phyloP scores from a whole-genome alignment of 2,797 vertebrate species.

The Remorina albescens region DNA sequence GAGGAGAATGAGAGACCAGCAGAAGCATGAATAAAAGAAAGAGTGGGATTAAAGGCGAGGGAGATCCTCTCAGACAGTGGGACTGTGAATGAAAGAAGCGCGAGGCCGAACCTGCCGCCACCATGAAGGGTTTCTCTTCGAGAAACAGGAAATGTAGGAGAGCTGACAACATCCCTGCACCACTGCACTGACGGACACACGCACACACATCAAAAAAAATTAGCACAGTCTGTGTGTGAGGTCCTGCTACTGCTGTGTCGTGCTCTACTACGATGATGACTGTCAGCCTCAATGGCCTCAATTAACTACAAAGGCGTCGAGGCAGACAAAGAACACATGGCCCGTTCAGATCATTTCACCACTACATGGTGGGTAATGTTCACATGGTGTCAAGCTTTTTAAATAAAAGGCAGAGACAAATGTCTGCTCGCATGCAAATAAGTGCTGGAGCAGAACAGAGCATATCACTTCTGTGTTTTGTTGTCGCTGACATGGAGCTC shows the following conservation, averaged over 20 bases:
- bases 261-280: constrained; percentile 6
- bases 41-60: constrained; percentile 71
- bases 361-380: constrained; percentile 49
- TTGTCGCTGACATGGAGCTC: no score
- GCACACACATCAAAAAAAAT: constrained; percentile 6
- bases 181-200: constrained; percentile 24
- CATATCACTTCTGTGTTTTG: no score
- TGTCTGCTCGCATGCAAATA: no score
- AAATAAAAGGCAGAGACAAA: background rate
- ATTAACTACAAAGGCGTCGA: constrained; percentile 57
- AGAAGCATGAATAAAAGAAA: constrained; percentile 78
- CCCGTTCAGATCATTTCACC: constrained; percentile 43
- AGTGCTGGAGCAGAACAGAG: background rate
- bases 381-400: background rate
- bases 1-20: constrained; percentile 36
- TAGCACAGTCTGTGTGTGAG: constrained; percentile 20
- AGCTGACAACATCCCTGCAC: constrained; percentile 55
- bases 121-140: constrained; percentile 59
- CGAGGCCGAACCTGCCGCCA: constrained; percentile 59
- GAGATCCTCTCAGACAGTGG: constrained; percentile 75
- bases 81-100: constrained; percentile 60
- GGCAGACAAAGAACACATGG: constrained; percentile 65
- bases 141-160: constrained; percentile 31
- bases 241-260: constrained; percentile 7
- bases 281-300: constrained; percentile 63